Conservation (phyloP, 2,888 invertebrate species). For the Leptinotarsa haldemani region DNA sequence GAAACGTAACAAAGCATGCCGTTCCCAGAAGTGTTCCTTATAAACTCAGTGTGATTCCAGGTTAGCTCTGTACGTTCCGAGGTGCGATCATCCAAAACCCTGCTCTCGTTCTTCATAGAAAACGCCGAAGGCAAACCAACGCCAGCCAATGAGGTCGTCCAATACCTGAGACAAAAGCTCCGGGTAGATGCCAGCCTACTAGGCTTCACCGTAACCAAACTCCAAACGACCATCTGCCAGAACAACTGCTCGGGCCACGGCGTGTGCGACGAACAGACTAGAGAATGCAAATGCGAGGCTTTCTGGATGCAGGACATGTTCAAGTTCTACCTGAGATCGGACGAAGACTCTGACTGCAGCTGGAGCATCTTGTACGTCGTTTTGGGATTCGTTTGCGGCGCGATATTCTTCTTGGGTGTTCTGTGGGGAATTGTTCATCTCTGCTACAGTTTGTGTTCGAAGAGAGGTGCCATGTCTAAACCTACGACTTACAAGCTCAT, state of each 20-base stretch:
- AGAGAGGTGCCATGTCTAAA: conserved; percentile 66
- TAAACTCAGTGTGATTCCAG: conserved; percentile 40
- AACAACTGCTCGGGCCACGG: conserved; percentile 95
- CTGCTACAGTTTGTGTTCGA: conserved; percentile 70
- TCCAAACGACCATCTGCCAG: conserved; percentile 89
- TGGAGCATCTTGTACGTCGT: conserved; percentile 96
- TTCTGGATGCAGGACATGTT: conserved; percentile 89
- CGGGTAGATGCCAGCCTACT: conserved; percentile 78
- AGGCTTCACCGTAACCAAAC: conserved; percentile 77
- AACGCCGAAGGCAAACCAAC: conserved; percentile 63
- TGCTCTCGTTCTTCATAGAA: conserved; percentile 67
- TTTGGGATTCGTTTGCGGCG: conserved; percentile 75
- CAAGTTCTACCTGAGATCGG: conserved; percentile 58
- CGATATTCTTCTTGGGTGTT: conserved; percentile 69
- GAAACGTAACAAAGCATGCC: too few relatives aligned
- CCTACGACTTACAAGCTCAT: conserved; percentile 79
- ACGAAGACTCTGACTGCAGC: conserved; percentile 73
- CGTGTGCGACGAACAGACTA: conserved; percentile 83
- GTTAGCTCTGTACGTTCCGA: conserved; percentile 68
- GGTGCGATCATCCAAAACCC: conserved; percentile 66
- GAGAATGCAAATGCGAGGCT: conserved; percentile 90
- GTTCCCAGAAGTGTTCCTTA: too few relatives aligned
- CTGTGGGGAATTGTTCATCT: conserved; percentile 75
- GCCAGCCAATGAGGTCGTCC: conserved; percentile 75
- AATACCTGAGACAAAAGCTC: conserved; percentile 75